Conservation (phyloP, 2,797 vertebrate species). For the Myotis daubentonii region DNA sequence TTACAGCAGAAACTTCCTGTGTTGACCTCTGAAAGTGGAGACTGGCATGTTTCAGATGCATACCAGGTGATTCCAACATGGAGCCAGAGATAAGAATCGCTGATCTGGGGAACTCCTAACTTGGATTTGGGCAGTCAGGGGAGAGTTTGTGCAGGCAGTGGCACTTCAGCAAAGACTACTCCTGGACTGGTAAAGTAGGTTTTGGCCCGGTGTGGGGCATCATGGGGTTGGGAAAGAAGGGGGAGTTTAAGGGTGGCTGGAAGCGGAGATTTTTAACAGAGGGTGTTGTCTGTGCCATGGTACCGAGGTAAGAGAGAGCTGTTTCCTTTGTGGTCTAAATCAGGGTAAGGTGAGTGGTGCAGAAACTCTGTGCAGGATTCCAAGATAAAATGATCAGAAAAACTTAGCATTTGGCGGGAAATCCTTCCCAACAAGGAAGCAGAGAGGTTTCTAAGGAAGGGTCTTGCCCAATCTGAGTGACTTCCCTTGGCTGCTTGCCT, state of each 20-base stretch:
- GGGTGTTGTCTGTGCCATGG: neutral
- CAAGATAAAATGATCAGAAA: neutral
- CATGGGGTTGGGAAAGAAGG: neutral
- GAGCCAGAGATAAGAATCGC: neutral
- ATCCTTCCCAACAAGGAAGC: neutral
- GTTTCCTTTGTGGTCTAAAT: neutral
- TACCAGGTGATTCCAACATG: neutral
- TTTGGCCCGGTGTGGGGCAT: no score
- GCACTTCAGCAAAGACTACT: neutral
- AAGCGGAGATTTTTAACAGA: neutral
- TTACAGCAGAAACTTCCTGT: neutral
- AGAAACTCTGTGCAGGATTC: neutral
- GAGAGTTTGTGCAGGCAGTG: neutral
- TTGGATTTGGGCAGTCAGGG: neutral
- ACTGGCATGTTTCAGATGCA: neutral
- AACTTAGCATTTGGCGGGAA: neutral
- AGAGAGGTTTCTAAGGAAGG: conserved; percentile 14
- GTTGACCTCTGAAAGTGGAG: neutral
- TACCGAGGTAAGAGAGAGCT: neutral
- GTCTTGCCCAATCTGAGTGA: neutral
- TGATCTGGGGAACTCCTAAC: neutral
- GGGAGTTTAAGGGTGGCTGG: no score
- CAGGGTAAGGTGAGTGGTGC: neutral
- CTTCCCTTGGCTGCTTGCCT: neutral
- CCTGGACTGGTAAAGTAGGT: neutral